Evolutionary conservation across 1,140 invertebrate species (phyloP).

Genomic region (Drosophila subpulchrella): DNA sequence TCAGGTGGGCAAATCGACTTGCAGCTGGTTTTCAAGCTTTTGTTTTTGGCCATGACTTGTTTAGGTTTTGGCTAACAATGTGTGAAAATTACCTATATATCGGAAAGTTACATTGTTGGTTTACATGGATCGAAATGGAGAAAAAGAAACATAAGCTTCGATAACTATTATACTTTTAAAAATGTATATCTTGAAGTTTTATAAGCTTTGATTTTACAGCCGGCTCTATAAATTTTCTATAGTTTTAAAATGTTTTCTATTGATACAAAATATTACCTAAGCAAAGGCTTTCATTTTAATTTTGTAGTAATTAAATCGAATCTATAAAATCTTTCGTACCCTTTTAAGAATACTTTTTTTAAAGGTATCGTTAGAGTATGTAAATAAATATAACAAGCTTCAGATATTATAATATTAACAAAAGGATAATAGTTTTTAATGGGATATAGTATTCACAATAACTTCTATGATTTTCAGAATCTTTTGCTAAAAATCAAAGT

Average conservation of each 20-base stretch:
- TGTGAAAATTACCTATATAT: background rate
- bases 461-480: too few relatives aligned
- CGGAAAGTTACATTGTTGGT: background rate
- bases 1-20: constrained; percentile 52
- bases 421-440: background rate
- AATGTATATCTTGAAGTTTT: background rate
- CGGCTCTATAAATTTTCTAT: background rate
- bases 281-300: too few relatives aligned
- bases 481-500: background rate
- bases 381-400: too few relatives aligned
- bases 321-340: too few relatives aligned
- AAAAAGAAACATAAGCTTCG: too few relatives aligned
- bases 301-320: too few relatives aligned
- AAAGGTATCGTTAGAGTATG: too few relatives aligned
- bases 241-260: too few relatives aligned
- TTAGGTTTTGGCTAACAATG: constrained; percentile 1
- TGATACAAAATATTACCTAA: too few relatives aligned
- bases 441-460: background rate
- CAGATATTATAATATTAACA: background rate
- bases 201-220: background rate
- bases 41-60: background rate
- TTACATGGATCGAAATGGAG: too few relatives aligned
- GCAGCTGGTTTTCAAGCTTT: constrained; percentile 24
- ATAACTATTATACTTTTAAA: background rate
- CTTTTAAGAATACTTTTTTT: too few relatives aligned